phyloP scores from a whole-genome alignment of 1,140 invertebrate species.

The Penaeus indicus region DNA sequence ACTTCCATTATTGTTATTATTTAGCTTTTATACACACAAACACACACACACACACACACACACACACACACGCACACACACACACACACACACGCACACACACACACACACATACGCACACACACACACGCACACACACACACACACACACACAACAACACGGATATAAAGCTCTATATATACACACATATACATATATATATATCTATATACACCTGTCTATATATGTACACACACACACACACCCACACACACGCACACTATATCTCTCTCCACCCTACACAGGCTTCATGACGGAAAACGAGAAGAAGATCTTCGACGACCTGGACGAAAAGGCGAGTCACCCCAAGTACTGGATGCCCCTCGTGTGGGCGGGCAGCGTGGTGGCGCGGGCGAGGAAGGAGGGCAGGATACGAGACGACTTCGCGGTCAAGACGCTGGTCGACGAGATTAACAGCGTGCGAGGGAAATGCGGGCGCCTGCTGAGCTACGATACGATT shows the following conservation, averaged over 20 bases:
- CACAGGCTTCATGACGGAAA: constrained; percentile 79
- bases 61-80: no score
- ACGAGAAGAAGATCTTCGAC: constrained; percentile 85
- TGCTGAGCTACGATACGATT: constrained; percentile 75
- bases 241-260: no score
- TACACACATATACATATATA: no score
- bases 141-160: background rate
- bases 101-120: no score
- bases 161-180: no score
- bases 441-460: constrained; percentile 70
- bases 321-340: constrained; percentile 85
- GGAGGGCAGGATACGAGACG: constrained; percentile 75
- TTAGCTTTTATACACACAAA: no score
- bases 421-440: constrained; percentile 73
- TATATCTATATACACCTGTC: no score
- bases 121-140: no score
- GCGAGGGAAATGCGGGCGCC: constrained; percentile 81
- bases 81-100: no score
- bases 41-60: no score
- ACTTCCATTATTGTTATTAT: no score
- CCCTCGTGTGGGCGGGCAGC: constrained; percentile 77
- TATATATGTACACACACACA: no score
- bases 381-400: constrained; percentile 73
- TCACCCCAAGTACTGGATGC: constrained; percentile 93
- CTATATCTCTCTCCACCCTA: background rate